Evolutionary conservation across 2,113 vertebrate genomes (phyloP).

Genomic region (Macroglossus sobrinus): DNA sequence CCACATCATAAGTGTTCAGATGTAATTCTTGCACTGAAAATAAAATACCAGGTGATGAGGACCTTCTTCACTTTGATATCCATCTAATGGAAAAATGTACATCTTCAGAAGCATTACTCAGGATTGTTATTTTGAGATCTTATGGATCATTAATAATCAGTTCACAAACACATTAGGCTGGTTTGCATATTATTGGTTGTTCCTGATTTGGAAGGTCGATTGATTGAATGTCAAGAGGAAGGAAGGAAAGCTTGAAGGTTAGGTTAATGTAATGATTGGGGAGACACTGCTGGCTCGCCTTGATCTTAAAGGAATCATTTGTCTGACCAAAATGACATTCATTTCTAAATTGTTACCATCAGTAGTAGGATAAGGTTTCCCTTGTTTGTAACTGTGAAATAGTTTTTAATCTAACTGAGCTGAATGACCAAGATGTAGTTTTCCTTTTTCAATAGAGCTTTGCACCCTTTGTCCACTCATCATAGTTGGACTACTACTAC

Average conservation of each 20-base stretch:
- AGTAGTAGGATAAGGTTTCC: not conserved
- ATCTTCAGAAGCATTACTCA: not conserved
- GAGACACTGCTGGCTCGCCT: not conserved
- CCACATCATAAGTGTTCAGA: not conserved
- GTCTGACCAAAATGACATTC: not conserved
- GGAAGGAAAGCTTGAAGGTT: not conserved
- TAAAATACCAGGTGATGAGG: not conserved
- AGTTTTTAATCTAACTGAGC: not conserved
- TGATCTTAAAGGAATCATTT: constrained; percentile 12
- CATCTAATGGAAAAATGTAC: not conserved
- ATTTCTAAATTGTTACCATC: not conserved
- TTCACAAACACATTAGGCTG: not conserved
- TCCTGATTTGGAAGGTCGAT: not conserved
- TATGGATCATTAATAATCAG: not conserved
- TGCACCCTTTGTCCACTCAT: not conserved
- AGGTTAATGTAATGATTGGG: not conserved
- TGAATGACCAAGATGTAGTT: not conserved
- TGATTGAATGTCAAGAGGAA: constrained; percentile 36
- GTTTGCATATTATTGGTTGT: not conserved
- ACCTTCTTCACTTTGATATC: not conserved
- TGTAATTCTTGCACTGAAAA: not conserved
- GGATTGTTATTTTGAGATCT: not conserved
- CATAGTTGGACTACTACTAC: not conserved
- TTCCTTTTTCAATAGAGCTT: not conserved
- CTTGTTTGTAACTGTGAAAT: not conserved